Evolutionary conservation across 2,113 vertebrate genomes (phyloP), one percentile per base, ranked within the genome.

Genomic region (Toxotes chatareus): DNA sequence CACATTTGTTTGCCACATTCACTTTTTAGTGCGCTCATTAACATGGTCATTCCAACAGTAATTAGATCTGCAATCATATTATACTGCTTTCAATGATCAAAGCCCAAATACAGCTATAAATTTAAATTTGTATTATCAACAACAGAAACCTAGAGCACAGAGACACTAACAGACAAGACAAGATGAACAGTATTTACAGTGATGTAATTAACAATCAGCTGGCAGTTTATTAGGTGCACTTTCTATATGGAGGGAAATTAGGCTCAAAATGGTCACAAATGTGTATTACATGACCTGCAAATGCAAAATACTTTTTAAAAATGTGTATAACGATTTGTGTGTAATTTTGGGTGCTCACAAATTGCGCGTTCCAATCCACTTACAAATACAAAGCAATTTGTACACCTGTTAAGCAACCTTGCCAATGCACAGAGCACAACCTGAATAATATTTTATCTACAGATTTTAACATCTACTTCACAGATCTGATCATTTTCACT

Each of bases 11-110:
- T 57, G 53, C 27, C 36, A 70, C 75, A 42, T 69, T 69, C 38
- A 16, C 47, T 31, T 79, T 81, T 69, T 74, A 75, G 53, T 44
- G 6, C 12, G 5, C 49, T 44, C 53, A 38, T 67, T 73, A 76
- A 67, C 36, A 14, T 36, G 47, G 69, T 17, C 60, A 72, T 87
- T 75, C n/a, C 61, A 34, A 31, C 12, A 19, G 44, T 60, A 42
- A 79, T 85, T 56, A 57, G 51, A 13, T 16, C 7, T 12, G 47
- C 61, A 75, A 64, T 80, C 42, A 73, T 53, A 56, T 73, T 65
- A 69, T 49, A 77, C n/a, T 11, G 31, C 59, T 38, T 42, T 27
- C 46, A 27, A 36, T 65, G 6, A 49, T 38, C 63, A 73, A 31
- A 70, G 38, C 66, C 59, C 21, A 57, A 80, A 77, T 70, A 67